Base-by-base conservation (phyloP, 2,113 vertebrate species). In the Phylloscopus trochilus region DNA sequence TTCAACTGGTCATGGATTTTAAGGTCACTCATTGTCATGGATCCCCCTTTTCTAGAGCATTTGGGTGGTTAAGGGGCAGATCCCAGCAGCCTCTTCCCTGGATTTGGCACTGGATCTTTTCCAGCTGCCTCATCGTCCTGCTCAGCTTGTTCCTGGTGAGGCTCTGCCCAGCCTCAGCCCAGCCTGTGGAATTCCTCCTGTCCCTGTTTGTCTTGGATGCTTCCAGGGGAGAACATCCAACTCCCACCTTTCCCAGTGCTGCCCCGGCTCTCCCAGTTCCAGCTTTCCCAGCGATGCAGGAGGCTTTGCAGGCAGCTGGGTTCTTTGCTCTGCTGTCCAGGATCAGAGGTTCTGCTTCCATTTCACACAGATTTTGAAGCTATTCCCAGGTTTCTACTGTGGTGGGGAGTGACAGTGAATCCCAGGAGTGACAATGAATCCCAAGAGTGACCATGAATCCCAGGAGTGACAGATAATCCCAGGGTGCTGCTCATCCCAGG, bases 301-400 rank as follows among this genome's bases (percentile, higher is more conserved):
- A 88, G 21, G 37, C 44, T 21, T 19, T 30, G 66, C 31, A 10
- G 46, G 70, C 49, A 55, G 35, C 27, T 69, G 13, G 7, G 10
- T 7, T 21, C 53, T 59, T 37, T n/a, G 30, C 39, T 44, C 44
- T 15, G 0, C 19, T 15, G 15, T 6, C 47, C 33, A 16, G 2
- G 2, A 49, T 13, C 18, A 17, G 46, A 35, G 15, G 4, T 60
- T 77, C 21, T 67, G 37, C 26, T 47, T 17, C 3, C 17, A 0
- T 30, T 37, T 56, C 10, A 10, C 9, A 20, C 9, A 4, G 2
- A 3, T 35, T 43, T 53, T 10, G 39, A 30, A 39, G 74, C 51
- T 28, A 0, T 69, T 64, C n/a, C 2, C 18, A 0, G 22, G 6
- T 30, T 27, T 62, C 21, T 60, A 1, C 19, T 11, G 70, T 2